phyloP scores from a whole-genome alignment of 2,797 vertebrate genomes.

The Emys orbicularis region DNA sequence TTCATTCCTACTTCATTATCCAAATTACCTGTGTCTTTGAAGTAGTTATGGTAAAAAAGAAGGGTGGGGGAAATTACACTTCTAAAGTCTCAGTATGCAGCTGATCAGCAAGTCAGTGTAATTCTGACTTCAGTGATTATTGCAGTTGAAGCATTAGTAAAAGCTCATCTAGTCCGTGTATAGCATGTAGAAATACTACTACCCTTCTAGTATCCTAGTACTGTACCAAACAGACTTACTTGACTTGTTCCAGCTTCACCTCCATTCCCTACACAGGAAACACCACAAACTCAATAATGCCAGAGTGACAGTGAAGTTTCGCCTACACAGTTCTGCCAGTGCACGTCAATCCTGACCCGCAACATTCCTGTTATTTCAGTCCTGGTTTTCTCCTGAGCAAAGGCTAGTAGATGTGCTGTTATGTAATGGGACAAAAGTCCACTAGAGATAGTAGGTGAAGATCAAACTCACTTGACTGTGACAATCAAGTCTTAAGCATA shows the following conservation, averaged over 20 bases:
- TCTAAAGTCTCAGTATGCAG: accelerated
- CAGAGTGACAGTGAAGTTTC: not conserved
- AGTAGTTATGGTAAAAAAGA: not conserved
- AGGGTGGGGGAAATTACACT: not conserved
- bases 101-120: not conserved
- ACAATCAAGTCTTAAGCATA: not conserved
- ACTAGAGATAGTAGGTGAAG: not conserved
- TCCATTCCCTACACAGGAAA: not conserved
- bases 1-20: not conserved
- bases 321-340: not conserved
- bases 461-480: not conserved
- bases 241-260: not conserved
- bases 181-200: not conserved
- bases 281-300: not conserved
- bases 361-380: not conserved
- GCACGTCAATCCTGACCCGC: not conserved
- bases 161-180: not conserved
- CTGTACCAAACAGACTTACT: not conserved
- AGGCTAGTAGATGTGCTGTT: not conserved
- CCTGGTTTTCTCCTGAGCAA: not conserved
- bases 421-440: not conserved
- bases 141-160: accelerated
- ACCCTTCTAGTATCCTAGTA: not conserved
- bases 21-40: not conserved
- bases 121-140: not conserved